phyloP scores from a whole-genome alignment of 2,797 vertebrate genomes.

The Lophotriccus pileatus region DNA sequence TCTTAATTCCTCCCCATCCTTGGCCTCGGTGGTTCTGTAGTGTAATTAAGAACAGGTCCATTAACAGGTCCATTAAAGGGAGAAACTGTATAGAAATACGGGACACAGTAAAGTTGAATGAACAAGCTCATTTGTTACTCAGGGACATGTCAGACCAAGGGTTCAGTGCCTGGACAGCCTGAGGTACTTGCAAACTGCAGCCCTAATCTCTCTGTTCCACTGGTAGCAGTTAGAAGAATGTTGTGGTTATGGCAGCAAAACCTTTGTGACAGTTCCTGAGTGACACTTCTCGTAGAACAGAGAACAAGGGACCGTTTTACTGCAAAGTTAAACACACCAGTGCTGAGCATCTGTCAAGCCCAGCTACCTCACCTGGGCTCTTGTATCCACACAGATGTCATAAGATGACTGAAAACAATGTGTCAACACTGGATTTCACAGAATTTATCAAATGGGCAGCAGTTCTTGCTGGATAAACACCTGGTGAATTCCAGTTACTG shows the following conservation, averaged over 20 bases:
- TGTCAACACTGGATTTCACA: background rate
- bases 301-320: background rate
- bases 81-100: background rate
- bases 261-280: background rate
- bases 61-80: background rate
- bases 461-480: background rate
- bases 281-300: background rate
- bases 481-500: background rate
- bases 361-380: background rate
- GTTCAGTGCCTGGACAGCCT: background rate
- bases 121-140: background rate
- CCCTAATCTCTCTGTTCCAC: background rate
- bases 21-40: background rate
- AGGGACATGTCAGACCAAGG: fast-evolving
- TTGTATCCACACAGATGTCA: background rate
- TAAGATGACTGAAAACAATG: background rate
- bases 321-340: background rate
- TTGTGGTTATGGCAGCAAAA: background rate
- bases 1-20: background rate
- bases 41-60: background rate
- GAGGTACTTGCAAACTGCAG: background rate
- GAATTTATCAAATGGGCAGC: background rate
- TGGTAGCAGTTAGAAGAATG: background rate
- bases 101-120: background rate
- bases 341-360: background rate